Conservation (phyloP, 2,113 vertebrate genomes). For the Cebus imitator region DNA sequence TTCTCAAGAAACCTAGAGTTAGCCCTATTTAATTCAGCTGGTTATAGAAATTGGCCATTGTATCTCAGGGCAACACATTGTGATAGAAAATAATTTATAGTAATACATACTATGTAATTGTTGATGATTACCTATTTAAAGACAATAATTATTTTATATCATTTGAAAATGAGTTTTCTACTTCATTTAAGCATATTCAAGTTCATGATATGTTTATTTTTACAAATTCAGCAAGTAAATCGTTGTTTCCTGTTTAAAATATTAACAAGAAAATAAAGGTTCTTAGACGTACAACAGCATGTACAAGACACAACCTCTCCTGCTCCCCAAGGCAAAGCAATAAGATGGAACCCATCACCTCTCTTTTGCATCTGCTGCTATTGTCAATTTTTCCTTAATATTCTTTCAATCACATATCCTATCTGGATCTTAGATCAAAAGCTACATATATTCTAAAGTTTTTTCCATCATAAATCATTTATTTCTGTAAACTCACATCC, state of each 20-base stretch:
- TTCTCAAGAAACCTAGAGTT: background rate
- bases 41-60: slow-evolving; percentile 8
- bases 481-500: background rate
- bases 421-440: background rate
- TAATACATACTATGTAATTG: background rate
- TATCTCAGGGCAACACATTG: background rate
- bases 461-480: background rate
- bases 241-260: slow-evolving; percentile 3
- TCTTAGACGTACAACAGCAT: background rate
- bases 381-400: background rate
- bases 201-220: slow-evolving; percentile 24
- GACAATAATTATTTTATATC: slow-evolving; percentile 37
- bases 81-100: slow-evolving; percentile 43
- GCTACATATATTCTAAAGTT: background rate
- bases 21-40: background rate
- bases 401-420: too few relatives aligned
- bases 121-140: slow-evolving; percentile 65
- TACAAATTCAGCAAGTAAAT: slow-evolving; percentile 26
- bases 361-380: background rate
- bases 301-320: background rate
- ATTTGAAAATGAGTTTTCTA: slow-evolving; percentile 57
- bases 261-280: background rate
- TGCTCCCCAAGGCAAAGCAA: background rate
- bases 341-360: background rate
- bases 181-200: slow-evolving; percentile 56